phyloP scores from a whole-genome alignment of 2,113 vertebrate genomes.

The Cyanocitta stelleri region DNA sequence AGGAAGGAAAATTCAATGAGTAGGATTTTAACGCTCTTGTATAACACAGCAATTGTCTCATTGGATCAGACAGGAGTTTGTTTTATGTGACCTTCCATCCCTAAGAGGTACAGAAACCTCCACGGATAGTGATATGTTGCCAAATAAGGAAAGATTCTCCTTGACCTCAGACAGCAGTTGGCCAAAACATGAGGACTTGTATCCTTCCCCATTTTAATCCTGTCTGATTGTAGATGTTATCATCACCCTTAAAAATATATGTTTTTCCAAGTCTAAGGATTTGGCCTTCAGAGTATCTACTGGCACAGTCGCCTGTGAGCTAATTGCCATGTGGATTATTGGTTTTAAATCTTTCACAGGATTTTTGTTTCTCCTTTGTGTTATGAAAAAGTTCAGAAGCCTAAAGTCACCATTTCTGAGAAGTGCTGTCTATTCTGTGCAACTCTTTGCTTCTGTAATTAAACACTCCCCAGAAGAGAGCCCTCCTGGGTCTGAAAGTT shows the following conservation, averaged over 20 bases:
- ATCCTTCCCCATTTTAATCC: background rate
- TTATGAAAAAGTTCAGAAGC: background rate
- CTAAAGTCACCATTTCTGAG: background rate
- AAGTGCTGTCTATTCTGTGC: background rate
- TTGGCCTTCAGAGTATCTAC: background rate
- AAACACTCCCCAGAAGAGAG: background rate
- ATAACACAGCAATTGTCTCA: background rate
- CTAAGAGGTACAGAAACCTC: background rate
- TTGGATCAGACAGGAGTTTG: background rate
- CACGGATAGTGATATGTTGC: background rate
- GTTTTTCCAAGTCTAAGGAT: background rate
- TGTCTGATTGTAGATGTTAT: background rate
- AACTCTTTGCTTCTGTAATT: background rate
- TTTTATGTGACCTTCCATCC: background rate
- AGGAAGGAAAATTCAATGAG: background rate
- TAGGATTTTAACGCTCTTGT: background rate
- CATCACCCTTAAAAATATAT: background rate
- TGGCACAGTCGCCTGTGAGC: background rate
- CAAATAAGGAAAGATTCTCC: constrained; percentile 33
- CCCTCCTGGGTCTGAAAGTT: background rate
- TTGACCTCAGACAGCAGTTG: background rate
- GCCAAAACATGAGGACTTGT: background rate
- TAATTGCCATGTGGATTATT: background rate
- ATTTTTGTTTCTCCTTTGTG: background rate
- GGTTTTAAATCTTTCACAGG: background rate